Percentiles rank a stretch among this genome's conserved stretches.
These are phyloP conservation scores for Octomys mimax DNA, from an alignment of 2,797 vertebrate species.

Conservation along the genomic window DNA sequence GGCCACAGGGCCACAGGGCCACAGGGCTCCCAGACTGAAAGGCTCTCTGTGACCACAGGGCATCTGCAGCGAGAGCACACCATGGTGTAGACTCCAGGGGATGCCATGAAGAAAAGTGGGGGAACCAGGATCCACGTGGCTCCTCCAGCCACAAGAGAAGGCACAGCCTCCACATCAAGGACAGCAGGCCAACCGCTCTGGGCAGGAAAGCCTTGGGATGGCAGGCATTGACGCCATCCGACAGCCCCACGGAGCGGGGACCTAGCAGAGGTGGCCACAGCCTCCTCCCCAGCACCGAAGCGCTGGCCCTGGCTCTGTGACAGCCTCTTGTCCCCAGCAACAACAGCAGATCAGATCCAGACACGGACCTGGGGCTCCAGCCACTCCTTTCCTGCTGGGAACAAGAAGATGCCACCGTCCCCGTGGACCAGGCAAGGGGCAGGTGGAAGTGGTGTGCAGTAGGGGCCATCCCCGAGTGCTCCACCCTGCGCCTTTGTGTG, in stretches of 20 bases:
- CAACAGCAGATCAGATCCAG: neutral
- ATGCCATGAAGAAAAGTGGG: neutral
- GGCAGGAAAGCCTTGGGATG: neutral
- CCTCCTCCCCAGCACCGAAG: neutral
- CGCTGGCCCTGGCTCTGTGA: neutral
- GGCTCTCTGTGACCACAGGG: neutral
- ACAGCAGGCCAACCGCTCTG: neutral
- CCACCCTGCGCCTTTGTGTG: rapidly evolving
- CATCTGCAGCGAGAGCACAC: neutral
- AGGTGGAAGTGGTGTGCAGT: rapidly evolving
- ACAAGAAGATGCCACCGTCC: neutral
- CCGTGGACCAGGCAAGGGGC: no score
- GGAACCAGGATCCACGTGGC: neutral
- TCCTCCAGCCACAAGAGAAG: neutral
- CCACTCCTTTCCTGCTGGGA: neutral
- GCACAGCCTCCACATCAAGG: neutral
- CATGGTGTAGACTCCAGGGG: neutral
- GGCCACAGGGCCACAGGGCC: neutral
- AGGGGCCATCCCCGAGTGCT: rapidly evolving
- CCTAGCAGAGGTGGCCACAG: rapidly evolving
- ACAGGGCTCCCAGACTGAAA: neutral
- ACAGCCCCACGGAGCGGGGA: rapidly evolving
- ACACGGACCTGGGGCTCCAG: rapidly evolving
- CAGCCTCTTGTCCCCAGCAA: neutral
- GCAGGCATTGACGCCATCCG: neutral